Conservation (phyloP, 2,888 invertebrate species). For the Tipula unca region DNA sequence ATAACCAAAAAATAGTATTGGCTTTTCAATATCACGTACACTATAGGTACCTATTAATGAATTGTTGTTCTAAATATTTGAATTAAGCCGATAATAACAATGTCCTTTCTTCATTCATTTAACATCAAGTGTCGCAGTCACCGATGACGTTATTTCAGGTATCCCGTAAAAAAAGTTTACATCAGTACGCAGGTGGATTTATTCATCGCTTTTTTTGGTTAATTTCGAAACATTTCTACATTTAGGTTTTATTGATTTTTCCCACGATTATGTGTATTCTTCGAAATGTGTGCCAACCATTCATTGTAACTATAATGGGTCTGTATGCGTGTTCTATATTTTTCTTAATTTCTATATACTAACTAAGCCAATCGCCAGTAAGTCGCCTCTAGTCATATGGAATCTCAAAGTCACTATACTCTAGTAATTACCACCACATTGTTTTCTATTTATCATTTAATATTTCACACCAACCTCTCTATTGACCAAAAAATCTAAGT, state of each 20-base stretch:
- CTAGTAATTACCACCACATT: not conserved
- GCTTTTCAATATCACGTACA: too few relatives aligned
- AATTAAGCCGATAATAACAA: too few relatives aligned
- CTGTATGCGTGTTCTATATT: not conserved
- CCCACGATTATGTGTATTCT: not conserved
- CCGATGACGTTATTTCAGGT: too few relatives aligned
- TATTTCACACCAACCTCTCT: not conserved
- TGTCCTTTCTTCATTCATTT: too few relatives aligned
- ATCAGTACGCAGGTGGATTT: too few relatives aligned
- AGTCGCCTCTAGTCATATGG: not conserved
- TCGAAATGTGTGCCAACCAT: not conserved
- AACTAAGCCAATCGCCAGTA: not conserved
- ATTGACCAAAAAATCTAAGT: not conserved
- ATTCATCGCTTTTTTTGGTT: not conserved
- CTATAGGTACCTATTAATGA: too few relatives aligned
- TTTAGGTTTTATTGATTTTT: not conserved
- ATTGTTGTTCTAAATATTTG: too few relatives aligned
- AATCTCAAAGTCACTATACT: slow-evolving; percentile 1
- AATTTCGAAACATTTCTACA: not conserved
- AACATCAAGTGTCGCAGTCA: too few relatives aligned
- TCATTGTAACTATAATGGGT: not conserved
- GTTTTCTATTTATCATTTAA: slow-evolving; percentile 2
- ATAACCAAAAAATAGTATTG: too few relatives aligned
- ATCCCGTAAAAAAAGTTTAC: too few relatives aligned
- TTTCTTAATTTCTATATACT: too few relatives aligned